Percentiles rank a stretch among this genome's conserved stretches.
These are phyloP conservation scores for Ptiloglossa arizonensis DNA, from an alignment of 1,140 invertebrate species.

Conservation along the genomic window DNA sequence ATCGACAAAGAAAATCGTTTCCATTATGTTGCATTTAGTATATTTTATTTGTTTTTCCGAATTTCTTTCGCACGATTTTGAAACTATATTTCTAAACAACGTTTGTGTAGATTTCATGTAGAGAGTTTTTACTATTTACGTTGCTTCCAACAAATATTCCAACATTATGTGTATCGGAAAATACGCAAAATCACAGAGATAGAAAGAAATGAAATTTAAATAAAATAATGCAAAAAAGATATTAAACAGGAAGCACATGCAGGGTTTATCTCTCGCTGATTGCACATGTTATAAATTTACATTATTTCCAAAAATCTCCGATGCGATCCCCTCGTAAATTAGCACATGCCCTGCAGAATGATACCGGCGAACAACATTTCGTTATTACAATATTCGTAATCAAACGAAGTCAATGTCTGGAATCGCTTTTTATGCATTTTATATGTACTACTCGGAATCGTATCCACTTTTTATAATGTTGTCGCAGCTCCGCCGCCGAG, in stretches of 20 bases:
- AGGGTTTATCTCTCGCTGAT: neutral
- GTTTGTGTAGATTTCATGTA: too few species aligned
- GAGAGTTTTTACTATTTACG: neutral
- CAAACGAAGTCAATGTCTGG: neutral
- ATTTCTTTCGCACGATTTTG: too few species aligned
- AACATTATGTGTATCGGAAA: neutral
- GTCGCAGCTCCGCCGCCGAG: neutral
- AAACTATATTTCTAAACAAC: too few species aligned
- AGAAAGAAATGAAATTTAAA: neutral
- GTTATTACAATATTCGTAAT: slow-evolving; percentile 3
- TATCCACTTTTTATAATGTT: slow-evolving; percentile 5
- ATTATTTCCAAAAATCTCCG: slow-evolving; percentile 8
- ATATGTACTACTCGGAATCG: neutral
- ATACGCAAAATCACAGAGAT: neutral
- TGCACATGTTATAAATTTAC: neutral
- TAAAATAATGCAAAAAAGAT: slow-evolving; percentile 6
- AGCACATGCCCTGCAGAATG: too few species aligned
- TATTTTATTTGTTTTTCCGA: too few species aligned
- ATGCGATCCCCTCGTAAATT: neutral
- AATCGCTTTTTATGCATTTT: slow-evolving; percentile 7
- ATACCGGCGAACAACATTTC: neutral
- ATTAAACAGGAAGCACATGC: neutral
- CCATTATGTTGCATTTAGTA: too few species aligned
- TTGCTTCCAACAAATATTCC: neutral
- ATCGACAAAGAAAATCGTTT: too few species aligned